Percentiles rank a stretch among this genome's conserved stretches.
These are phyloP conservation scores for Nothoprocta perdicaria DNA, from an alignment of 2,113 vertebrate species.

Conservation along the genomic window DNA sequence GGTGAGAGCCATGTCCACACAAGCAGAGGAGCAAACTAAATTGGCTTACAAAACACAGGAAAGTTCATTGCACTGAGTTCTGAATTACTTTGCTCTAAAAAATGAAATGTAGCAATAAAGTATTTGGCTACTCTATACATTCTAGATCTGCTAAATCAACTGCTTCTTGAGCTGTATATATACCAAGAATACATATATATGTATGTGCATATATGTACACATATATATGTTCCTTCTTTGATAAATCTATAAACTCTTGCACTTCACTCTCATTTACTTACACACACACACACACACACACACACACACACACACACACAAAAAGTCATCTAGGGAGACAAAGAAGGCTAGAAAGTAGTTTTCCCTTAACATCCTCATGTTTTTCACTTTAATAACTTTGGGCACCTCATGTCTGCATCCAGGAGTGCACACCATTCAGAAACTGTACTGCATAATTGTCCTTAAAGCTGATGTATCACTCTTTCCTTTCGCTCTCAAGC, in stretches of 20 bases:
- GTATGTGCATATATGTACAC: too few species aligned
- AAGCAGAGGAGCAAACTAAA: background rate
- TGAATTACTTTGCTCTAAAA: background rate
- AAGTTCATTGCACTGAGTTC: background rate
- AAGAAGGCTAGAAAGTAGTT: rapidly evolving
- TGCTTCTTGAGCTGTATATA: too few species aligned
- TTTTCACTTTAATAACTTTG: background rate
- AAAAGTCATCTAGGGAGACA: background rate
- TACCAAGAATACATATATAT: too few species aligned
- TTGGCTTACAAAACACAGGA: background rate
- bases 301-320: too few species aligned
- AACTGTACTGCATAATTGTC: background rate
- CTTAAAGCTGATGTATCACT: background rate
- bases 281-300: too few species aligned
- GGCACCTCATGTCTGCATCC: background rate
- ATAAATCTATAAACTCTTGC: too few species aligned
- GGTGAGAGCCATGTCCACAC: rapidly evolving
- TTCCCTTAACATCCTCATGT: background rate
- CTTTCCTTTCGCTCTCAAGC: background rate
- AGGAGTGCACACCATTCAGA: background rate
- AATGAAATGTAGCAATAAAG: background rate
- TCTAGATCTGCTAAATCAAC: too few species aligned
- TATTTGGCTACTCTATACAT: background rate
- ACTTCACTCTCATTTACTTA: background rate
- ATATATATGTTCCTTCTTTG: too few species aligned